Percentiles rank a stretch among this genome's conserved stretches.
phyloP scores from a whole-genome alignment of 35 echinoderm and acorn worm species.

The Amphiura filiformis region DNA sequence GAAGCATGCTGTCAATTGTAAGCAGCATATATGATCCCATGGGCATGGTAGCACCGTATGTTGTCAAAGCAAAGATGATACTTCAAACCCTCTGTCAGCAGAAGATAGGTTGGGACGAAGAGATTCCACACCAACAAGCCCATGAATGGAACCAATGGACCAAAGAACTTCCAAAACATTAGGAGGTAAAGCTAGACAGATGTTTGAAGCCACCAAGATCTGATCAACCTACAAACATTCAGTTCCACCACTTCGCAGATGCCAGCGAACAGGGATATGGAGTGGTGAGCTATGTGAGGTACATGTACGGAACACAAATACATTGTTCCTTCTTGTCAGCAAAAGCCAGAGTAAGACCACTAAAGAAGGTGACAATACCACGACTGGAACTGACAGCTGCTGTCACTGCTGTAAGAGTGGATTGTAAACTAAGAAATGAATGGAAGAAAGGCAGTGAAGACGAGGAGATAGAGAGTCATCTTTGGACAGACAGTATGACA shows the following conservation, averaged over 20 bases:
- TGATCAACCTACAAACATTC: slow-evolving; percentile 1
- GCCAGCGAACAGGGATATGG: slow-evolving; percentile 55
- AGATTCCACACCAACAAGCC: not conserved
- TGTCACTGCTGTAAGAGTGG: slow-evolving; percentile 12
- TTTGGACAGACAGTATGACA: slow-evolving; percentile 3
- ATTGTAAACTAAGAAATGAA: slow-evolving; percentile 24
- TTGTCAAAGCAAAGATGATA: slow-evolving; percentile 25
- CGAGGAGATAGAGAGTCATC: not conserved
- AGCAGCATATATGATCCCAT: slow-evolving; percentile 49
- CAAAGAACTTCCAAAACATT: not conserved
- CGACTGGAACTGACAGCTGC: slow-evolving; percentile 31
- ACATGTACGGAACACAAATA: slow-evolving; percentile 4
- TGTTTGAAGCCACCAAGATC: slow-evolving; percentile 38
- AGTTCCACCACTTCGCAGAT: slow-evolving; percentile 50
- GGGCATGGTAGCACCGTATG: slow-evolving; percentile 40
- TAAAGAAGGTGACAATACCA: slow-evolving; percentile 15
- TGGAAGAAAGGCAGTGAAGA: slow-evolving; percentile 11
- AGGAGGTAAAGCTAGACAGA: slow-evolving; percentile 34
- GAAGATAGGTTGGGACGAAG: slow-evolving; percentile 48
- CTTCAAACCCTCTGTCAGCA: slow-evolving; percentile 32
- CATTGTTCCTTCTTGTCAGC: slow-evolving; percentile 46
- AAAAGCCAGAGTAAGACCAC: slow-evolving; percentile 45
- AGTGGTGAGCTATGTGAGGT: slow-evolving; percentile 44
- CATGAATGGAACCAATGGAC: not conserved
- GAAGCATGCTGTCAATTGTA: slow-evolving; percentile 51